Conservation (phyloP, 2,797 vertebrate species). For the Pelobates cultripes region DNA sequence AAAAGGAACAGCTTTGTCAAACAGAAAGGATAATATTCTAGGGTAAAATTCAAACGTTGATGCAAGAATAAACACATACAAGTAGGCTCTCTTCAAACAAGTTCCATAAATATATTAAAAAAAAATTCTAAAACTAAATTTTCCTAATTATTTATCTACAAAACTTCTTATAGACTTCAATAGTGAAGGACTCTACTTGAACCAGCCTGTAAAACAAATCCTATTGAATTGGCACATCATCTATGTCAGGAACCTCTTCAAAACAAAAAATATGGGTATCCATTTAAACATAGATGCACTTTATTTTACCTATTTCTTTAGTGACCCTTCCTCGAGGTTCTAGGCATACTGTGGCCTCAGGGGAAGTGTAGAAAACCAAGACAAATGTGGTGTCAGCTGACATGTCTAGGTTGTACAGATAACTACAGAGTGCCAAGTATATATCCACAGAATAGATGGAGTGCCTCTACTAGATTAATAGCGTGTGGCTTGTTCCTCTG, state of each 20-base stretch:
- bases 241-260: background rate
- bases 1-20: no score
- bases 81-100: no score
- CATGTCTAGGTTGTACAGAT: conserved; percentile 31
- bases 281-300: background rate
- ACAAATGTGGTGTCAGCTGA: conserved; percentile 34
- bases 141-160: no score
- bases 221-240: no score
- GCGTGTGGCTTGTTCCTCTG: conserved; percentile 8
- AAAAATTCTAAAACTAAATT: no score
- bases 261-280: background rate
- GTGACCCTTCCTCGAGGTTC: background rate
- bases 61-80: no score
- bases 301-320: background rate
- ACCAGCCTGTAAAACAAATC: no score
- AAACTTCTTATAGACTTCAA: no score
- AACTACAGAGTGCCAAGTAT: conserved; percentile 12
- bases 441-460: conserved; percentile 16
- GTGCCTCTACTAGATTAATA: conserved; percentile 17
- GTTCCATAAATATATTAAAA: no score
- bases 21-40: no score
- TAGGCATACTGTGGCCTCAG: conserved; percentile 9
- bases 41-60: no score
- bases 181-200: no score
- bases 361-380: conserved; percentile 18